These are phyloP conservation scores for Dreissena rostriformis DNA, from an alignment of 1,140 invertebrate genomes.

Conservation along the genomic window DNA sequence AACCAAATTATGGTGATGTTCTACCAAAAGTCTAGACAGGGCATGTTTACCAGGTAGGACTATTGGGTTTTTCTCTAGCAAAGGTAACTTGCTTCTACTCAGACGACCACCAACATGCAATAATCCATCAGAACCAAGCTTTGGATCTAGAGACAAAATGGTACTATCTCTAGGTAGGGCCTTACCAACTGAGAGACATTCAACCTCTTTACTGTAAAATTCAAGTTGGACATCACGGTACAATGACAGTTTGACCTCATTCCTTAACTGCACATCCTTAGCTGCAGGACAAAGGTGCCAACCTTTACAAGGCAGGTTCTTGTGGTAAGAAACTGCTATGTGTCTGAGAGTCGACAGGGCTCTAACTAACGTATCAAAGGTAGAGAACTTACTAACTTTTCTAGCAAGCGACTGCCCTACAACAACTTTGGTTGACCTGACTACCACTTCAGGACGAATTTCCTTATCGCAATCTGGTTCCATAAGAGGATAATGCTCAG, in stretches of 20 bases:
- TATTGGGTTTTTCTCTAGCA: conserved; percentile 19
- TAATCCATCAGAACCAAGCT: conserved; percentile 16
- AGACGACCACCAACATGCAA: conserved; percentile 15
- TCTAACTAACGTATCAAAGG: conserved; percentile 13
- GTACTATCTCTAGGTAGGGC: conserved; percentile 22
- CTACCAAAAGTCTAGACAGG: conserved; percentile 7
- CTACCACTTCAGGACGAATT: conserved; percentile 3
- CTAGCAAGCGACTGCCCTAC: conserved; percentile 15
- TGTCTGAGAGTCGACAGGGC: conserved; percentile 4
- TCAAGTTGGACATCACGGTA: not conserved
- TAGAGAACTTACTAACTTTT: not conserved
- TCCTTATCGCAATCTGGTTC: conserved; percentile 3
- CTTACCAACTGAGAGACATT: conserved; percentile 4
- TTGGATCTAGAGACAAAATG: conserved; percentile 25
- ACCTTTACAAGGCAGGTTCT: conserved; percentile 5
- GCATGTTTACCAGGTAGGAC: conserved; percentile 8
- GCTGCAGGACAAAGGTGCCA: conserved; percentile 18
- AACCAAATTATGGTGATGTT: conserved; percentile 27
- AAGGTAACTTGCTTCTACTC: not conserved
- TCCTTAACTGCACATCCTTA: conserved; percentile 23
- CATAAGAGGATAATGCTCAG: not conserved
- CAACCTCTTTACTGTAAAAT: not conserved
- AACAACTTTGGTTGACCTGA: too few species aligned
- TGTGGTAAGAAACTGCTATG: not conserved
- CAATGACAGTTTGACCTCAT: conserved; percentile 16